A percentile compares a stretch with the other conserved stretches of the same genome.
These are phyloP conservation scores for Plotosus lineatus DNA, from an alignment of 2,113 vertebrate genomes.

Conservation along the genomic window DNA sequence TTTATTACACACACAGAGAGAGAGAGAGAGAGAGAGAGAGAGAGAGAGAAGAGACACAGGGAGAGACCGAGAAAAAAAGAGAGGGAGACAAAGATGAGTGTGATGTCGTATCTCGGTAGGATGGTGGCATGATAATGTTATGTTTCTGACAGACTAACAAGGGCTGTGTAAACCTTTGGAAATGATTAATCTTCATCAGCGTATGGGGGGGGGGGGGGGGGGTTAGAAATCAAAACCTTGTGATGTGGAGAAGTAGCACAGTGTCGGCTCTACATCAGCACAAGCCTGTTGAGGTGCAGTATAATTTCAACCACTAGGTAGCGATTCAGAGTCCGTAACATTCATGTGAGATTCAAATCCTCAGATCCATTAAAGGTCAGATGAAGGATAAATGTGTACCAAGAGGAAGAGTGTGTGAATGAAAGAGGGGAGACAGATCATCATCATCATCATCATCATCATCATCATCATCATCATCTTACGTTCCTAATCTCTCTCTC, in stretches of 20 bases:
- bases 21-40: not conserved
- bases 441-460: constrained; percentile 5
- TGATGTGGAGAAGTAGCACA: too few species aligned
- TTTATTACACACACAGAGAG: constrained; percentile 30
- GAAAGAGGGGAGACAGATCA: not conserved
- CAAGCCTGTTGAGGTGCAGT: not conserved
- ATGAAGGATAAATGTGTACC: not conserved
- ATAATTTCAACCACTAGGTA: too few species aligned
- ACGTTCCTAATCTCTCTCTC: too few species aligned
- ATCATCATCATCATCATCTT: not conserved
- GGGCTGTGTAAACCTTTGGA: too few species aligned
- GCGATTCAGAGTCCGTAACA: not conserved
- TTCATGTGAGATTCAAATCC: not conserved
- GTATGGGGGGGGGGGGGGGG: too few species aligned
- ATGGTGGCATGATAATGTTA: not conserved
- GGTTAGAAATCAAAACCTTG: not conserved
- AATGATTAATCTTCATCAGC: too few species aligned
- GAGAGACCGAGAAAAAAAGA: not conserved
- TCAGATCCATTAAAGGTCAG: not conserved
- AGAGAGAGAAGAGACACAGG: not conserved
- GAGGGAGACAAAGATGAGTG: not conserved
- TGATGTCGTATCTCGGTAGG: not conserved
- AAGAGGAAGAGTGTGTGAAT: not conserved
- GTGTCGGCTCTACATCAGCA: too few species aligned
- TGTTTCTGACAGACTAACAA: not conserved